Evolutionary conservation across 2,888 invertebrate species (phyloP).

Genomic region (Xestia ashworthii): DNA sequence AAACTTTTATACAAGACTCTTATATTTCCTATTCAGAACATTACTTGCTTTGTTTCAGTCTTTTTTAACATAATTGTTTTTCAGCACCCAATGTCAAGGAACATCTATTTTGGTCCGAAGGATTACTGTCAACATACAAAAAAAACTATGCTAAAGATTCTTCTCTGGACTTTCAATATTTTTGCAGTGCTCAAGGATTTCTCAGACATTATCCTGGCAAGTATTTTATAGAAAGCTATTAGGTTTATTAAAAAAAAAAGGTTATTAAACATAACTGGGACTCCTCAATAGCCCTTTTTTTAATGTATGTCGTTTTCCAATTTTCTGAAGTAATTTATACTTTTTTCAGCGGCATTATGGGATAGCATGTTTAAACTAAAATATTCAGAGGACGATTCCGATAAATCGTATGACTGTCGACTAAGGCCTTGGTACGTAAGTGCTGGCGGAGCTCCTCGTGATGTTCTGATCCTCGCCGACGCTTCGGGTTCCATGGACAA

Average conservation of each 20-base stretch:
- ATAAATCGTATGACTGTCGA: slow-evolving; percentile 85
- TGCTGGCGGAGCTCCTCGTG: slow-evolving; percentile 85
- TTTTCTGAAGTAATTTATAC: neutral
- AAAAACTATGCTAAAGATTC: slow-evolving; percentile 86
- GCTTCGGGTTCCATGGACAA: slow-evolving; percentile 86
- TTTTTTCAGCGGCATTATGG: slow-evolving; percentile 81
- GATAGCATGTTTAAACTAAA: slow-evolving; percentile 81
- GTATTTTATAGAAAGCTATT: slow-evolving; percentile 9
- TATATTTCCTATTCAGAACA: neutral
- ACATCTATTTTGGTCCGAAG: slow-evolving; percentile 84
- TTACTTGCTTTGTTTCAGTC: neutral
- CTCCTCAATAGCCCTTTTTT: neutral
- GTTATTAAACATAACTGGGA: neutral
- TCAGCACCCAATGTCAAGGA: slow-evolving; percentile 75
- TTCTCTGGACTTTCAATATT: slow-evolving; percentile 85
- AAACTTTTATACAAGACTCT: neutral
- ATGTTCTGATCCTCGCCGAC: slow-evolving; percentile 84
- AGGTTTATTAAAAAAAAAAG: neutral
- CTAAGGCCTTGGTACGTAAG: slow-evolving; percentile 87
- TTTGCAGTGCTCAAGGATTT: slow-evolving; percentile 86
- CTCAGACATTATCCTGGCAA: slow-evolving; percentile 86
- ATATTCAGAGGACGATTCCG: slow-evolving; percentile 70
- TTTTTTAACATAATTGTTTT: slow-evolving; percentile 13
- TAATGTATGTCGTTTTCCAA: neutral
- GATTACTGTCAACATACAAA: slow-evolving; percentile 79